Percentiles rank a stretch among this genome's conserved stretches.
phyloP scores from a whole-genome alignment of 2,797 vertebrate species.

The Acipenser ruthenus region DNA sequence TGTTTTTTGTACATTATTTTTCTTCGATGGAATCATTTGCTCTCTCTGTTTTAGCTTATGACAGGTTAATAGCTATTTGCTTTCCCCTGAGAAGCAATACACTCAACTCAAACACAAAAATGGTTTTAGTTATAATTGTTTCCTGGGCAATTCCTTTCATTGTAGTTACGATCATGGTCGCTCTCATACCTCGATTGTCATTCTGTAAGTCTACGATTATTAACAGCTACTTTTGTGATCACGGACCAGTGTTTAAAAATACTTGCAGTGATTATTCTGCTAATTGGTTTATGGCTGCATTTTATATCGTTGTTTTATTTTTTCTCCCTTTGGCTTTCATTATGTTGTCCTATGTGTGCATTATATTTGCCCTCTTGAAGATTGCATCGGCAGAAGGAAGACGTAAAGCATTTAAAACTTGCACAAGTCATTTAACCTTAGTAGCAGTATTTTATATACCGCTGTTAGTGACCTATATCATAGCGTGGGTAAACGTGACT shows the following conservation, averaged over 20 bases:
- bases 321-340: background rate
- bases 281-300: background rate
- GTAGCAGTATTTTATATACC: background rate
- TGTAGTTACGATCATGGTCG: background rate
- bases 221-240: constrained; percentile 1
- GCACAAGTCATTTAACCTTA: background rate
- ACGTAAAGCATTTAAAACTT: constrained; percentile 2
- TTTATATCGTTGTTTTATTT: background rate
- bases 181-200: background rate
- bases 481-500: constrained; percentile 2
- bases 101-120: background rate
- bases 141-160: background rate
- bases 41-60: constrained; percentile 13
- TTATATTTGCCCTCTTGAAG: background rate
- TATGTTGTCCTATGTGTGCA: background rate
- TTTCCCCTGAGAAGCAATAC: background rate
- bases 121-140: constrained; percentile 1
- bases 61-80: background rate
- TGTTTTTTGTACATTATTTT: background rate
- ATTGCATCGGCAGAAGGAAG: background rate
- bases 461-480: background rate
- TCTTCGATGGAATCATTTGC: constrained; percentile 9
- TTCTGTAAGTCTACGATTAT: background rate
- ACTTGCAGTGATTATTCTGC: background rate
- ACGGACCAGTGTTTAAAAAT: background rate